Evolutionary conservation across 2,888 invertebrate species (phyloP).

Genomic region (Ophion ventricosus): DNA sequence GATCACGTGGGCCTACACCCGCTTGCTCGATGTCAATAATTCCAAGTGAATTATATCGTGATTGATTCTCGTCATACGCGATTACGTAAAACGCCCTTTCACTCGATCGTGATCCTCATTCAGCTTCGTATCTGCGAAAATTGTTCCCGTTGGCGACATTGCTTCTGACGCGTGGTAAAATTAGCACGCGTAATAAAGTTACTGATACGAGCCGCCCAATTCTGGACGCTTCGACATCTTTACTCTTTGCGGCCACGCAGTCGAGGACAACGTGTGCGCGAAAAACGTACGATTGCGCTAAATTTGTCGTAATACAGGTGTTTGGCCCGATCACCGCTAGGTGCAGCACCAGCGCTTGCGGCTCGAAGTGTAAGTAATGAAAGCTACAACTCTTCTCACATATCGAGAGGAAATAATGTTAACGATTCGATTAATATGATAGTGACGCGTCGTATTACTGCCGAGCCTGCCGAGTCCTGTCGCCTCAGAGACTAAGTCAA

Average conservation of each 20-base stretch:
- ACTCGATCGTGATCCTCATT: not conserved
- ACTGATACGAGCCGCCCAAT: no score
- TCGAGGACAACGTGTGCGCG: not conserved
- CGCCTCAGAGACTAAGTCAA: not conserved
- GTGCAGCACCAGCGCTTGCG: not conserved
- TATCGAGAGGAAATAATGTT: not conserved
- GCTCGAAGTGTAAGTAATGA: not conserved
- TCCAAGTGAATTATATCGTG: not conserved
- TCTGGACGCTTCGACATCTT: no score
- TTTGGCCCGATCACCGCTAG: not conserved
- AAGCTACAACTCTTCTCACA: not conserved
- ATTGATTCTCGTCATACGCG: not conserved
- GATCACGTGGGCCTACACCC: not conserved
- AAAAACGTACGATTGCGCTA: not conserved
- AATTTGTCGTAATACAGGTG: not conserved
- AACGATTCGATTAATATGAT: not conserved
- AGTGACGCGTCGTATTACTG: not conserved
- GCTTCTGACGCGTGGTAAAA: no score
- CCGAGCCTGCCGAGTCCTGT: not conserved
- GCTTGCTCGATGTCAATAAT: not conserved
- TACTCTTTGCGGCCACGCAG: not conserved
- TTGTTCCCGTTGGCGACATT: no score
- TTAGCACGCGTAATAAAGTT: no score
- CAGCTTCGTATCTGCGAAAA: not conserved
- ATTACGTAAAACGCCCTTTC: not conserved